A percentile compares a stretch with the other conserved stretches of the same genome.
Conservation (phyloP, 1,140 invertebrate species). For the Samia ricini region DNA sequence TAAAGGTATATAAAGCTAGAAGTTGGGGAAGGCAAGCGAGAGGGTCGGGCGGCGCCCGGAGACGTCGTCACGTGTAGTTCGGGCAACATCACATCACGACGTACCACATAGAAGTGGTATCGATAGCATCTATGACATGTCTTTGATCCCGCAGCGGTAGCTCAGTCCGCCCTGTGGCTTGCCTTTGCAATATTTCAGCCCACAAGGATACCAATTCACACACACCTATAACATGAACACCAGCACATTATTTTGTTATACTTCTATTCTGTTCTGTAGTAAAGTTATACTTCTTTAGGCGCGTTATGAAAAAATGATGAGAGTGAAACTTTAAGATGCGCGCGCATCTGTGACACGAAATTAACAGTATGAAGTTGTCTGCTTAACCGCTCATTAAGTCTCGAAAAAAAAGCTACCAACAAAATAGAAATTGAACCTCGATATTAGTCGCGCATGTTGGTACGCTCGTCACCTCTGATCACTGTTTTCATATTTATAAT, state of each 20-base stretch:
- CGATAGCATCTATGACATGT: slow-evolving; percentile 94
- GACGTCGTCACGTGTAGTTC: slow-evolving; percentile 76
- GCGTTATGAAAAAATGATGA: no score
- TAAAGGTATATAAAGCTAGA: background rate
- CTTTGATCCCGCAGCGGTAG: slow-evolving; percentile 96
- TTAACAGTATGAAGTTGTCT: no score
- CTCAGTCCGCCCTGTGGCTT: slow-evolving; percentile 77
- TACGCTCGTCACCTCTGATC: no score
- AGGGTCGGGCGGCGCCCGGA: slow-evolving; percentile 27
- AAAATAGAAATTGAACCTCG: no score
- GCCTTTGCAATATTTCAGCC: slow-evolving; percentile 95
- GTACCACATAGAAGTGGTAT: slow-evolving; percentile 90
- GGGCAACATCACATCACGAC: slow-evolving; percentile 92
- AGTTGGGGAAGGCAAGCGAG: background rate
- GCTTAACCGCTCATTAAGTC: no score
- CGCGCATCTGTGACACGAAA: no score
- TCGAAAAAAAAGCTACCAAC: no score
- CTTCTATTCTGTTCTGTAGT: background rate
- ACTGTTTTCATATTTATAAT: no score
- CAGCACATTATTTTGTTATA: background rate
- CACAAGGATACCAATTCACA: slow-evolving; percentile 94
- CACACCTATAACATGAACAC: slow-evolving; percentile 81
- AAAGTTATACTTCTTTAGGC: no score
- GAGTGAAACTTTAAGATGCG: no score
- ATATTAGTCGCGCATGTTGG: no score